A percentile compares a stretch with the other conserved stretches of the same genome.
These are phyloP conservation scores for Podarcis muralis DNA, from an alignment of 2,113 vertebrate genomes.

Conservation along the genomic window DNA sequence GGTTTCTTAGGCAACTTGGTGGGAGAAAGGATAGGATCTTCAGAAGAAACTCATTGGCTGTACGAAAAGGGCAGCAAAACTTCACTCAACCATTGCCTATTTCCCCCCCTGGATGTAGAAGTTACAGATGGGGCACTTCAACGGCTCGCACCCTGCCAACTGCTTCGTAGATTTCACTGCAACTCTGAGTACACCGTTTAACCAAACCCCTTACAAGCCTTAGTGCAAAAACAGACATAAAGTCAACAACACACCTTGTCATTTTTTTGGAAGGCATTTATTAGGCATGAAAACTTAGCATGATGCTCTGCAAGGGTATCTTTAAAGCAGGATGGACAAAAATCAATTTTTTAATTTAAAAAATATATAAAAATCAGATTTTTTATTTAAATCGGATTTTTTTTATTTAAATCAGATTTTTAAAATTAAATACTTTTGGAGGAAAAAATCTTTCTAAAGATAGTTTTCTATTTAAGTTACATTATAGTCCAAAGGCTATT, in stretches of 20 bases:
- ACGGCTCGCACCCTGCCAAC: neutral
- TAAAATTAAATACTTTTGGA: too few species aligned
- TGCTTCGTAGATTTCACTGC: neutral
- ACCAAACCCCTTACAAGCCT: neutral
- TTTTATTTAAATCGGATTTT: too few species aligned
- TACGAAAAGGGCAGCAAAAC: neutral
- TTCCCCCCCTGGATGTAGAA: neutral
- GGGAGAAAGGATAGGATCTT: neutral
- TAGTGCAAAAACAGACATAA: neutral
- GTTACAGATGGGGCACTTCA: neutral
- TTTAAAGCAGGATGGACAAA: too few species aligned
- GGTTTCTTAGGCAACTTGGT: neutral
- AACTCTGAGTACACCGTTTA: too few species aligned
- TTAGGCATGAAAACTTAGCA: neutral
- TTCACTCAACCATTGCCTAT: neutral
- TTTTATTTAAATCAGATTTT: too few species aligned
- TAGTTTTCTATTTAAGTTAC: too few species aligned
- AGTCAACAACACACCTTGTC: neutral
- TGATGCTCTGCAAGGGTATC: neutral
- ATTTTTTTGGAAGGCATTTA: neutral
- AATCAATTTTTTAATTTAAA: too few species aligned
- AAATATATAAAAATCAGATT: too few species aligned
- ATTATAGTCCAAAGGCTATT: too few species aligned
- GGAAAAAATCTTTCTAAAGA: too few species aligned
- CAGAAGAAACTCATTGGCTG: neutral